Percentiles rank a stretch among this genome's conserved stretches.
Evolutionary conservation across 2,113 vertebrate genomes (phyloP).

Genomic region (Diadophis punctatus): DNA sequence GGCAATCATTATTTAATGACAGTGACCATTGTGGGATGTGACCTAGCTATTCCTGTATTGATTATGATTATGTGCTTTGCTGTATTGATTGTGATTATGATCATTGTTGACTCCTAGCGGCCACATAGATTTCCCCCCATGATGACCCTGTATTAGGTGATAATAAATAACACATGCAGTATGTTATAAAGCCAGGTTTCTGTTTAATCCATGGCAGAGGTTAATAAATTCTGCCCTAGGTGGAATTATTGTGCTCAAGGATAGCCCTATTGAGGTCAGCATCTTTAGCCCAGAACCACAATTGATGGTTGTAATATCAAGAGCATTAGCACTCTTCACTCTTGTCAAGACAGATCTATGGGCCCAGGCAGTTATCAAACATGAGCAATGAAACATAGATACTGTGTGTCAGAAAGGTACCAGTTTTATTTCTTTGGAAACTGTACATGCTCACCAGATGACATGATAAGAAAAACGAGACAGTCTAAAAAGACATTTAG

Average conservation of each 20-base stretch:
- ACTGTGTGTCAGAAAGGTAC: neutral
- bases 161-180: neutral
- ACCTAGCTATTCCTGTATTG: neutral
- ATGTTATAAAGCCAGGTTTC: neutral
- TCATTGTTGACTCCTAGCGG: neutral
- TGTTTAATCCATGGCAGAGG: neutral
- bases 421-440: neutral
- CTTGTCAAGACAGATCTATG: neutral
- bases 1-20: neutral
- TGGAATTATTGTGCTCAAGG: neutral
- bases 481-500: neutral
- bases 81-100: neutral
- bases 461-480: neutral
- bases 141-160: neutral
- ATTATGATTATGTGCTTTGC: neutral
- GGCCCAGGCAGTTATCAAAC: neutral
- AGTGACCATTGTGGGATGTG: neutral
- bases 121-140: neutral
- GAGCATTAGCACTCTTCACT: neutral
- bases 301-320: neutral
- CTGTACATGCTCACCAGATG: neutral
- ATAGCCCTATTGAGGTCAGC: neutral
- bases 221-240: neutral
- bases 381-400: neutral
- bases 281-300: neutral